These are phyloP conservation scores for Coendou prehensilis DNA, from an alignment of 2,797 vertebrate species.

Conservation along the genomic window DNA sequence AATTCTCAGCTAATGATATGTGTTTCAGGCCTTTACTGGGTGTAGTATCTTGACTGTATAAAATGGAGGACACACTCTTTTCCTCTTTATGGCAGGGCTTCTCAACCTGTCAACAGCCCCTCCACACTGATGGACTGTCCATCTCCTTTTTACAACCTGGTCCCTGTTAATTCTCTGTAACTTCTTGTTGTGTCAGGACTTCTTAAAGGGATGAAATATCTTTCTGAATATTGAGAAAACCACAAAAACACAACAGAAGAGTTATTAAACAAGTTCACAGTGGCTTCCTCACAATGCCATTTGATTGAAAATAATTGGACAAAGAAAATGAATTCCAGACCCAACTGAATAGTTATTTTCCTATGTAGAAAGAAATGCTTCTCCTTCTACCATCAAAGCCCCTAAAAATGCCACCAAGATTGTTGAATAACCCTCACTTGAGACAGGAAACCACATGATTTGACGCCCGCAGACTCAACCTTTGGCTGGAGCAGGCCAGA, in stretches of 20 bases:
- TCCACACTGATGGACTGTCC: neutral
- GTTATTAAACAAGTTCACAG: slow-evolving; percentile 62
- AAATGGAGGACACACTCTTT: neutral
- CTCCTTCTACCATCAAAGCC: slow-evolving; percentile 66
- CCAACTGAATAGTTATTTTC: slow-evolving; percentile 50
- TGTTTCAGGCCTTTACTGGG: neutral
- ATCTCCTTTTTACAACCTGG: slow-evolving; percentile 44
- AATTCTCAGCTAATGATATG: slow-evolving; percentile 22
- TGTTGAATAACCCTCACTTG: neutral
- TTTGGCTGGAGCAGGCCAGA: neutral
- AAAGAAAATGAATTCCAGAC: slow-evolving; percentile 75
- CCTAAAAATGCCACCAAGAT: slow-evolving; percentile 68
- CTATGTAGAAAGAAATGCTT: slow-evolving; percentile 68
- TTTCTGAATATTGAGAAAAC: slow-evolving; percentile 63
- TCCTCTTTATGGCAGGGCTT: neutral
- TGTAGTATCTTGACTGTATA: neutral
- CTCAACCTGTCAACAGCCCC: slow-evolving; percentile 27
- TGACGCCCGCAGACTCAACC: neutral
- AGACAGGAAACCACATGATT: slow-evolving; percentile 63
- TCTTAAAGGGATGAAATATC: slow-evolving; percentile 47
- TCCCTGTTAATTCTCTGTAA: slow-evolving; percentile 48
- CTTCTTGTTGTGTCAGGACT: slow-evolving; percentile 45
- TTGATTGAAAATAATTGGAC: slow-evolving; percentile 71
- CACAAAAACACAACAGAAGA: slow-evolving; percentile 66
- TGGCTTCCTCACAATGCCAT: slow-evolving; percentile 47